These are phyloP conservation scores for Drosophila subquinaria DNA, from an alignment of 2,888 invertebrate species.

Conservation along the genomic window DNA sequence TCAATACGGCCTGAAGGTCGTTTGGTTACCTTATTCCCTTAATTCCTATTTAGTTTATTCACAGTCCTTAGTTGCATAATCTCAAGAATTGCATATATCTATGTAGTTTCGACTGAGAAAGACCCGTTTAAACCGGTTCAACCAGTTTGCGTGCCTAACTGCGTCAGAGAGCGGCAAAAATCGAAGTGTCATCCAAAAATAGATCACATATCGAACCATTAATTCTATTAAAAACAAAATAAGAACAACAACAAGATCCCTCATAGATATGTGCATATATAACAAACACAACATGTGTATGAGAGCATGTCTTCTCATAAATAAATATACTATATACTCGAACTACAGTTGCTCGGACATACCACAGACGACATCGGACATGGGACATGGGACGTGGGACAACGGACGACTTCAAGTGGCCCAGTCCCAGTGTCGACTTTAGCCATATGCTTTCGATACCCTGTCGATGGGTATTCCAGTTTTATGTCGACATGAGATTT, in stretches of 20 bases:
- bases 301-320: slow-evolving; percentile 17
- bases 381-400: slow-evolving; percentile 28
- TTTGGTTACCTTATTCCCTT: not conserved
- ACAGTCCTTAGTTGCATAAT: not conserved
- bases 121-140: slow-evolving; percentile 27
- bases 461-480: slow-evolving; percentile 9
- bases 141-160: slow-evolving; percentile 33
- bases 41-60: not conserved
- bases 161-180: slow-evolving; percentile 47
- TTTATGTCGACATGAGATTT: not conserved
- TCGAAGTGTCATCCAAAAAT: slow-evolving; percentile 44
- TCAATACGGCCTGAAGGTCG: not conserved
- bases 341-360: slow-evolving; percentile 1
- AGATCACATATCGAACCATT: slow-evolving; percentile 52
- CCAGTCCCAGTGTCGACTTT: slow-evolving; percentile 21
- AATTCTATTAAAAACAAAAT: slow-evolving; percentile 39
- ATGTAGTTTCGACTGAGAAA: not conserved
- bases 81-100: not conserved
- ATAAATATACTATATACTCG: slow-evolving; percentile 2
- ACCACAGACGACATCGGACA: slow-evolving; percentile 41
- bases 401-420: slow-evolving; percentile 28
- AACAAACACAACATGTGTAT: slow-evolving; percentile 10
- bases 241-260: slow-evolving; percentile 22
- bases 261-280: not conserved
- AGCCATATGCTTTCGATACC: slow-evolving; percentile 19